Evolutionary conservation across 2,113 vertebrate species (phyloP).

Genomic region (Calidris pugnax): DNA sequence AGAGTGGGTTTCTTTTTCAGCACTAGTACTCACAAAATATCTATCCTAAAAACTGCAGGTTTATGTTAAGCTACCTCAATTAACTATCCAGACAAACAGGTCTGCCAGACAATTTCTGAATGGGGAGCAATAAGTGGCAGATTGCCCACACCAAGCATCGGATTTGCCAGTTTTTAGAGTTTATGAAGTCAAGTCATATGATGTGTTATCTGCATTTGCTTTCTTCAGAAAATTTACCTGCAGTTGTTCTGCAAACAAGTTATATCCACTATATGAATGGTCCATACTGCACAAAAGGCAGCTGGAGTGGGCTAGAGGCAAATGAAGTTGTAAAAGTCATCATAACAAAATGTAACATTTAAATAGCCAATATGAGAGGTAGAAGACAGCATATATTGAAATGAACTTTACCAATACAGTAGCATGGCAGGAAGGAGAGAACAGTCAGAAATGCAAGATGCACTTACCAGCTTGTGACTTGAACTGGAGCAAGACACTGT

Average conservation of each 20-base stretch:
- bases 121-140: neutral
- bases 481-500: slow-evolving; percentile 77
- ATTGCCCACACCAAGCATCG: neutral
- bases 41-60: neutral
- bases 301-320: neutral
- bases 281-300: neutral
- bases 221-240: neutral
- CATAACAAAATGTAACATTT: neutral
- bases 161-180: neutral
- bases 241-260: neutral
- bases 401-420: neutral
- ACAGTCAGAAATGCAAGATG: neutral
- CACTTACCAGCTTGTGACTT: slow-evolving; percentile 75
- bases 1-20: neutral
- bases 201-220: neutral
- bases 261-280: neutral
- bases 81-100: neutral
- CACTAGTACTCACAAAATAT: neutral
- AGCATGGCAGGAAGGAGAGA: neutral
- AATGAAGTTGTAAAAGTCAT: neutral
- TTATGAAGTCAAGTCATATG: neutral
- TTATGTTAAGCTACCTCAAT: neutral
- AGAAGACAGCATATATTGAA: neutral
- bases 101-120: neutral
- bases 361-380: neutral